Base-by-base conservation (phyloP, 23 tunicate species). In the Halocynthia roretzi region DNA sequence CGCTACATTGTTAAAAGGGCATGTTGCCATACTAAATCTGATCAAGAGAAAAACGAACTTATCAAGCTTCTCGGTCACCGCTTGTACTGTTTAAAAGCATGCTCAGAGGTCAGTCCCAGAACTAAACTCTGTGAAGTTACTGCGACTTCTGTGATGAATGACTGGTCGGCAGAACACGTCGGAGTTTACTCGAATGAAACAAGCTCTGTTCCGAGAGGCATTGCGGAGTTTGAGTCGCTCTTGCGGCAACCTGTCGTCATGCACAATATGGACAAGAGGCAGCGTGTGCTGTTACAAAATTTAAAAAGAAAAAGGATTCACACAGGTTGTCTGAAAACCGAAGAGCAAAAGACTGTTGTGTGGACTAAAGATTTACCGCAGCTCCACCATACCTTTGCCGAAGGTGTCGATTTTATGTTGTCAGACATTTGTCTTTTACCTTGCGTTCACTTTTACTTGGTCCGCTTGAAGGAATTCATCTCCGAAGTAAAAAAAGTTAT, bases 181-280 rank as follows among this genome's bases (percentile, higher is more conserved):
- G n/a, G 10, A 17, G 60, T 11, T 49, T 10, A 15, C 50, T 53
- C 12, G 8, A 61, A 61, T 40, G 54, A 49, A 14, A 53, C 9
- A 0, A 8, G n/a, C 49, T 51, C 68, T 0, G 19, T 93, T 1
- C 93, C 93, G 11, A 54, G 52, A 68, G 88, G 84, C 8, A 51
- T 95, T 44, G 8, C 20, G 6, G 53, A 71, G 10, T 74, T 89
- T 56, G 96, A 96, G 70, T 21, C 22, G 5, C 58, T 89, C 9
- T 23, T 96, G 77, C 50, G 58, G 14, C 77, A 83, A 63, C 99
- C 99, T 1, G 82, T 96, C 8, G 78, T 83, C 10, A 92, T 90
- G 10, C 99, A 96, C 85, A 96, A 96, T 71, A 78, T 76, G 71
- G 99, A 96, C 76, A 96, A 96, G 71, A 54, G 82, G 54, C 99